Evolutionary conservation across 2,113 vertebrate genomes (phyloP).

Genomic region (Ibidorhyncha struthersii): DNA sequence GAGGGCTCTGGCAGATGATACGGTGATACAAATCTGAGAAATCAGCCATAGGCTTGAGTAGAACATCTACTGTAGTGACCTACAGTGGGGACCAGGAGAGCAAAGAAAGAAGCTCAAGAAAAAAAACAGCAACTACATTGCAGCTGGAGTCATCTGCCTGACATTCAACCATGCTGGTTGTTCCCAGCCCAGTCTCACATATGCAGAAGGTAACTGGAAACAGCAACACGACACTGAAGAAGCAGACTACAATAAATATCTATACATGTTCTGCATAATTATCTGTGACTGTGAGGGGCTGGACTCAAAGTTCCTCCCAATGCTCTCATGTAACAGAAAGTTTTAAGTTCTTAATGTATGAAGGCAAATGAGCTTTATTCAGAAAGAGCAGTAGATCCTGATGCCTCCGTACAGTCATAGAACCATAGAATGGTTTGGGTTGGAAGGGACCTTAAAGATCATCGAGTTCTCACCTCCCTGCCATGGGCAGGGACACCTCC

Average conservation of each 20-base stretch:
- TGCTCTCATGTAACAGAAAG: too few species aligned
- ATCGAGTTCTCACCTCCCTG: not conserved
- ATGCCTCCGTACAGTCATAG: not conserved
- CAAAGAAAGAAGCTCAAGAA: not conserved
- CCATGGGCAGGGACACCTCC: not conserved
- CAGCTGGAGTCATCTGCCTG: not conserved
- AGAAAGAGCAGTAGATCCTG: not conserved
- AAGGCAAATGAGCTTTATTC: not conserved
- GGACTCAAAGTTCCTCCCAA: too few species aligned
- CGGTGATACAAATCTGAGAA: not conserved
- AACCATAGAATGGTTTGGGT: not conserved
- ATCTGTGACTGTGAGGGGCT: not conserved
- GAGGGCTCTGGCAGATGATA: not conserved
- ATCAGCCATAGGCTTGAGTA: accelerated
- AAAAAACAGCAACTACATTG: not conserved
- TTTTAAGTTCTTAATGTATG: not conserved
- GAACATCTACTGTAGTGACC: not conserved
- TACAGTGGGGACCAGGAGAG: not conserved
- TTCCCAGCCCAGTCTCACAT: not conserved
- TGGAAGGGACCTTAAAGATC: not conserved
- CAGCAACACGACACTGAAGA: not conserved
- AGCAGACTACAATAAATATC: not conserved
- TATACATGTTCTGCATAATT: not conserved
- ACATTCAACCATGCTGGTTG: not conserved
- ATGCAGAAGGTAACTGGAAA: not conserved